Percentiles rank a stretch among this genome's conserved stretches.
These are phyloP conservation scores for Diplodus puntazzo DNA, from an alignment of 2,797 vertebrate species.

Conservation along the genomic window DNA sequence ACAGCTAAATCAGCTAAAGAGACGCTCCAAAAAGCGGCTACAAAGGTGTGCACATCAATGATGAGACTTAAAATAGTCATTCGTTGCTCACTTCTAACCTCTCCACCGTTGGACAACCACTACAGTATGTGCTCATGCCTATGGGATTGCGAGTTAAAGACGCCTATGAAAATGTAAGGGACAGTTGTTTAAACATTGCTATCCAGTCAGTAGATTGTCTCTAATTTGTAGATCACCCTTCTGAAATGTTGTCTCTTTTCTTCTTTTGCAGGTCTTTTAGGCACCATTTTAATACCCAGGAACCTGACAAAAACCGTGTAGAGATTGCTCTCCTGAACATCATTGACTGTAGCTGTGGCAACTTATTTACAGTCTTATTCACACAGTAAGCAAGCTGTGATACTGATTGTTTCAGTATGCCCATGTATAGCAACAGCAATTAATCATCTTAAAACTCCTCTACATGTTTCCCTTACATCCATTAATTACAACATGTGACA, in stretches of 20 bases:
- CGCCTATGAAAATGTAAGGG: neutral
- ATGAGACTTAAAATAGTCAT: too few species aligned
- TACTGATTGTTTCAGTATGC: neutral
- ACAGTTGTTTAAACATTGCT: neutral
- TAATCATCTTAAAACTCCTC: neutral
- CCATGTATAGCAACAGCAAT: neutral
- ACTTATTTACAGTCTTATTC: neutral
- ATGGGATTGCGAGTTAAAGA: too few species aligned
- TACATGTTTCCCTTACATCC: constrained; percentile 6
- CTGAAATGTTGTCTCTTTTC: neutral
- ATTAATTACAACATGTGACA: constrained; percentile 6
- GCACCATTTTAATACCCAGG: neutral
- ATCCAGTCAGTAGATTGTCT: neutral
- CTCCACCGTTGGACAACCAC: neutral
- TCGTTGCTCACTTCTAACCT: too few species aligned
- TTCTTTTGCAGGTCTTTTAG: neutral
- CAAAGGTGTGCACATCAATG: too few species aligned
- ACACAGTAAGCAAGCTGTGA: neutral
- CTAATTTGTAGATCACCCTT: neutral
- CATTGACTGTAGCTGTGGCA: neutral
- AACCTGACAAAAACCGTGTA: neutral
- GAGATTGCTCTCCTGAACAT: neutral
- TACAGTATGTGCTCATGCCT: neutral
- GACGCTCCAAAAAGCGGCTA: too few species aligned
- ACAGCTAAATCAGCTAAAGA: too few species aligned